Base-by-base conservation (phyloP, 1,140 invertebrate genomes). In the Leptinotarsa undecemlineata region DNA sequence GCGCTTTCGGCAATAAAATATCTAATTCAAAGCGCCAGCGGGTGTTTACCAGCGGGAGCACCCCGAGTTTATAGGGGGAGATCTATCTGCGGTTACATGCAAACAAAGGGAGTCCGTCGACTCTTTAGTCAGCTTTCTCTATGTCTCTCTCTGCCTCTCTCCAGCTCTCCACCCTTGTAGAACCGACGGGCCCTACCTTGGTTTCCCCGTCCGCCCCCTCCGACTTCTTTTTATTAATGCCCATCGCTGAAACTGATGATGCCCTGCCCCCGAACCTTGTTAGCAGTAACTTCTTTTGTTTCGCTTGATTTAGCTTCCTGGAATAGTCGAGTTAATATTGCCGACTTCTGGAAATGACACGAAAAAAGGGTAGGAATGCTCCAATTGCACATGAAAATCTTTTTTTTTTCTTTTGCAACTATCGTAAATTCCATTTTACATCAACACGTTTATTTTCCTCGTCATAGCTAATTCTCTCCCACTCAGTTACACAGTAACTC, bases 1-100 rank as follows among this genome's bases (percentile, higher is more conserved):
- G 42, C 42, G 66, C 66, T 42, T 26, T 68, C 51, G 66, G 66
- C 66, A 68, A 68, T 68, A 68, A 68, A 68, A 42, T 68, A 68
- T 57, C 51, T 57, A 57, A 68, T 68, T 68, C 66, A n/a, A 42
- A 26, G 33, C 15, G 33, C 66, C 66, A 47, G 33, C 66, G 66
- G 66, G 66, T 68, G 33, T 68, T 68, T 19, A 3, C 66, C 66
- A 42, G 66, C 66, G 42, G 66, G 66, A 68, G 19, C 66, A 68
- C 66, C 66, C 42, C 33, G 33, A 47, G n/a, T 42, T 47, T 68
- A 47, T 68, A 68, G 66, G 66, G 66, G 66, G 66, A 68, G 42
- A 68, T 68, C 66, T 68, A 68, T 42, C 66, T 68, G 66, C 66
- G 70, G 51, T 71, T 71, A 61, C 70, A 71, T 71, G 70, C 70